Evolutionary conservation across 2,888 invertebrate species (phyloP), one percentile per base, ranked within the genome.

Genomic region (Fabriciana adippe): DNA sequence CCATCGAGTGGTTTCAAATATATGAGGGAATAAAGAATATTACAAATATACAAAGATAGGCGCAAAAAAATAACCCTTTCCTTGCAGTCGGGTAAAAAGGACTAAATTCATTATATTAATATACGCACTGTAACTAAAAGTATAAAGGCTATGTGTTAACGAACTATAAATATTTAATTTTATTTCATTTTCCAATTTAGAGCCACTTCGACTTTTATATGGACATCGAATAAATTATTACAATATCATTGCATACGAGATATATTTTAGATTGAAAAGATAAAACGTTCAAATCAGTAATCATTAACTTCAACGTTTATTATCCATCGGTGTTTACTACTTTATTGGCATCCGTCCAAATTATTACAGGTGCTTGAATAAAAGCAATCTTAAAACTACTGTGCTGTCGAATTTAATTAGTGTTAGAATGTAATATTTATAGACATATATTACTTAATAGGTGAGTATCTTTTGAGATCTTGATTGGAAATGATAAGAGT

Each of bases 321-420:
- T 55, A 55, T 55, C 16, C 26, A 31, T 48, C 18, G 48, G 55
- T 64, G 64, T 50, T 64, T 31, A 55, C 64, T 16, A 55, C 47
- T 55, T 47, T 55, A 64, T 55, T 55, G 47, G 18, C 65, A 54
- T 55, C 68, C 61, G 51, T 26, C 55, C 35, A 64, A 68, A 68
- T 65, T 61, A 61, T 64, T 41, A 41, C 35, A 51, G 61, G 60
- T 60, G 68, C 60, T 61, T 61, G 50, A 65, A 68, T 68, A 61
- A 68, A 68, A 50, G 41, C 64, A 51, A 35, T 51, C 60, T 50
- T 65, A 61, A 61, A 63, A 60, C 64, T 65, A 57, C 64, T 57
- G 64, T 65, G 57, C 21, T 57, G 57, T 65, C 57, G 45, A 21
- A 55, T 51, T 45, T 51, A 48, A 65, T 65, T 57, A 51, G 45